A percentile compares a stretch with the other conserved stretches of the same genome.
These are phyloP conservation scores for Mus spretus DNA, from an alignment of 2,797 vertebrate species.

Conservation along the genomic window DNA sequence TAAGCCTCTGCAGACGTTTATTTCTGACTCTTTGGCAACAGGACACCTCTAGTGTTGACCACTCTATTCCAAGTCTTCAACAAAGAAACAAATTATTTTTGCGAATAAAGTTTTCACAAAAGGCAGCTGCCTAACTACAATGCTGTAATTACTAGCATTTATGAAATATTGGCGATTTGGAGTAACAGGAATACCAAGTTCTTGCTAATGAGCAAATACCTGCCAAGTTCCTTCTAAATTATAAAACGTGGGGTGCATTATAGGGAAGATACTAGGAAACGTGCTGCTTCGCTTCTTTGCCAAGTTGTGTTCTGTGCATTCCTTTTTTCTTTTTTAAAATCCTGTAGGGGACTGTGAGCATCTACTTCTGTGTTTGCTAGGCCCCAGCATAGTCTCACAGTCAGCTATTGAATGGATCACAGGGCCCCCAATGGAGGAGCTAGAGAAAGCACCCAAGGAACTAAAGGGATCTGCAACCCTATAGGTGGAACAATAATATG, in stretches of 20 bases:
- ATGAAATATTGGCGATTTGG: background rate
- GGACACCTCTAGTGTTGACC: background rate
- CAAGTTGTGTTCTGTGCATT: constrained; percentile 39
- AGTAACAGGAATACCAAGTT: background rate
- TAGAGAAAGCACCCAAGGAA: no score
- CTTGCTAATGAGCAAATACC: background rate
- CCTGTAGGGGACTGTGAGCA: no score
- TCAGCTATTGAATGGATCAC: no score
- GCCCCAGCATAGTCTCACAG: no score
- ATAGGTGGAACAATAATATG: no score
- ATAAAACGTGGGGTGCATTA: background rate
- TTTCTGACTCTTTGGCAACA: background rate
- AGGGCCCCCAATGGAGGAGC: no score
- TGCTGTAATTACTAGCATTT: background rate
- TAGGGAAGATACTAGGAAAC: background rate
- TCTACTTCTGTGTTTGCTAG: no score
- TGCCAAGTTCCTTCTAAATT: background rate
- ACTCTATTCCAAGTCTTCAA: background rate
- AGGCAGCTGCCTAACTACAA: background rate
- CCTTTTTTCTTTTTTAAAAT: background rate
- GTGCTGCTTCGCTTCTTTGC: background rate
- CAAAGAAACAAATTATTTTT: constrained; percentile 24
- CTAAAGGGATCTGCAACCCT: no score
- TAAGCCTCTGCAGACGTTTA: background rate
- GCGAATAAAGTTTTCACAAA: background rate